Base-by-base conservation (phyloP, 1,140 invertebrate genomes). In the Cotesia vestalis region DNA sequence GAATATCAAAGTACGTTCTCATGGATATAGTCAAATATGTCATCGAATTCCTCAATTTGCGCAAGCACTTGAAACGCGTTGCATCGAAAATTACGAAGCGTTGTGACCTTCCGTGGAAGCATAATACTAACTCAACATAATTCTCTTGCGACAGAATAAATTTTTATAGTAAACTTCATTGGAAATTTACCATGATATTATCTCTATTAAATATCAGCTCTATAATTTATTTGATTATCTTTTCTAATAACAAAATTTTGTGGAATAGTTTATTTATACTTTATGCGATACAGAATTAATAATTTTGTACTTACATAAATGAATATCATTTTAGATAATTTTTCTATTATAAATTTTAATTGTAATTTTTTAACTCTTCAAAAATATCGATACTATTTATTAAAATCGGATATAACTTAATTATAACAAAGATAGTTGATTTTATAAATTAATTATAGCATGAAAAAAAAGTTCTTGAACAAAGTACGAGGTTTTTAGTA, bases 31-130 rank as follows among this genome's bases (percentile, higher is more conserved):
- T 55, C 57, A 46, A 40, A 20, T 68, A 52, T 35, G 35, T 36
- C 66, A 36, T 5, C 27, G 20, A 59, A 68, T 68, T 57, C 27
- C 52, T 38, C 52, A 55, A 68, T 68, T 68, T 68, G 66, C 52
- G 38, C 52, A 68, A 57, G 55, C 66, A 68, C 55, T 68, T 68
- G 17, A 36, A 57, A 52, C 52, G 38, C 38, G 11, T 35, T 14
- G 14, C 52, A 52, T 59, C 17, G 57, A 20, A 59, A 59, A 55
- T 57, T 68, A 52, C 55, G 11, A 17, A 14, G 52, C 55, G 36
- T 68, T 68, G 66, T 63, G 61, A 14, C 20, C 6, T 53, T 51
- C 27, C 51, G 11, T 35, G 35, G 38, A 63, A 38, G 61, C 61
- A 27, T 36, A 46, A 8, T 53, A 53, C 27, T 67, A 27, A n/a